Percentiles rank a stretch among this genome's conserved stretches.
phyloP scores from a whole-genome alignment of 1,140 invertebrate species.

The Leptopilina boulardi region DNA sequence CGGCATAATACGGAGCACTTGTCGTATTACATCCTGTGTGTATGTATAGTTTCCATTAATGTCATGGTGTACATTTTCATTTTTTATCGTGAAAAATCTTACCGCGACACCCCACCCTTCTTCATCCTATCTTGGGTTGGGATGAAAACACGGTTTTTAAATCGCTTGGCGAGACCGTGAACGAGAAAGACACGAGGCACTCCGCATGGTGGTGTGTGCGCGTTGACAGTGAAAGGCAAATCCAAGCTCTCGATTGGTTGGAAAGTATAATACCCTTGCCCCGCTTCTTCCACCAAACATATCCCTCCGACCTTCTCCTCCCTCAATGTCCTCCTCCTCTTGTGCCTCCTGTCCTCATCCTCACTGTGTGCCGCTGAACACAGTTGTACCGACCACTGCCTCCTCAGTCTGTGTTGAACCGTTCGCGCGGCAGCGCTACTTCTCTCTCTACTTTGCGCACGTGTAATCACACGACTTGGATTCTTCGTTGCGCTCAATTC shows the following conservation, averaged over 20 bases:
- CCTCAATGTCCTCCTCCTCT: neutral
- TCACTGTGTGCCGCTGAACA: neutral
- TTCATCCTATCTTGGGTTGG: neutral
- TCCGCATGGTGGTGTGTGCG: slow-evolving; percentile 56
- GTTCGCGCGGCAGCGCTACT: slow-evolving; percentile 12
- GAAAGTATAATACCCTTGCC: slow-evolving; percentile 18
- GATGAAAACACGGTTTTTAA: slow-evolving; percentile 26
- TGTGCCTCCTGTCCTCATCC: slow-evolving; percentile 44
- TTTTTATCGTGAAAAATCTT: slow-evolving; percentile 12
- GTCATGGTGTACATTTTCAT: slow-evolving; percentile 3
- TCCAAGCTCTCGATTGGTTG: slow-evolving; percentile 48
- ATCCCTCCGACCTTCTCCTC: slow-evolving; percentile 15
- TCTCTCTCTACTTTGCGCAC: neutral
- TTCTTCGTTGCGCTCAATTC: neutral
- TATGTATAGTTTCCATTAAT: slow-evolving; percentile 26
- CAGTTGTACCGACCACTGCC: neutral
- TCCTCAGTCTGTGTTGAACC: slow-evolving; percentile 7
- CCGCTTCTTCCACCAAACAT: neutral
- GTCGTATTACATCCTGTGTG: slow-evolving; percentile 16
- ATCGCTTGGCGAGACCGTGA: slow-evolving; percentile 22
- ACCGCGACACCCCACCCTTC: neutral
- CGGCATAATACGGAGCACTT: neutral
- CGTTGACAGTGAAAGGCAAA: slow-evolving; percentile 67
- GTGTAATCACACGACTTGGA: neutral
- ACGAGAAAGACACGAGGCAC: slow-evolving; percentile 43